Base-by-base conservation (phyloP, 2,888 invertebrate genomes). In the Folsomia candida region DNA sequence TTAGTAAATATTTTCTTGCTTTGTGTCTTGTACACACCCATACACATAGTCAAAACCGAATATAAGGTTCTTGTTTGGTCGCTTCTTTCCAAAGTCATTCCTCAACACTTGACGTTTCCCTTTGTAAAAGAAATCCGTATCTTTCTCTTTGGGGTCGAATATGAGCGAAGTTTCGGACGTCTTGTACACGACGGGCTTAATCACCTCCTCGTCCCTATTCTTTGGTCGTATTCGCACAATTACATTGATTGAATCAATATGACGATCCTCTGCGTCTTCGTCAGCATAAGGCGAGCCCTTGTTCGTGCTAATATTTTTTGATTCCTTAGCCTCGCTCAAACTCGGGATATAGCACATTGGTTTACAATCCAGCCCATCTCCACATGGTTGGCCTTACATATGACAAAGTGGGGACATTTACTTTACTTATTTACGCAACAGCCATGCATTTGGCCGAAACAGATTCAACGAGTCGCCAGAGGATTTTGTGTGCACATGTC, bases 41-140 rank as follows among this genome's bases (percentile, higher is more conserved):
- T 92, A 96, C n/a, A 97, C 91, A 79, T 87, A 85, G 82, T 96
- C 94, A 83, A 94, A 96, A 24, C 89, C 88, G 86, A 95, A 96
- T 73, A 90, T 89, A 57, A 94, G 82, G 80, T 96, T 92, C 81
- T 93, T 94, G 80, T 92, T 91, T 1, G 89, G 88, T 37, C 89
- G 89, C 81, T 91, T 92, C 9, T 54, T 66, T 11, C 74, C 74
- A 14, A 90, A 85, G 29, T 92, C 87, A 81, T 92, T 91, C 26
- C 92, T 87, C 47, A 88, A 87, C 18, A 88, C 89, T 81, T 92
- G 92, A 71, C 89, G 89, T 0, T 90, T 86, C 6, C 94, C 94
- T 81, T 91, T 91, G 81, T 89, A 93, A 82, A 90, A 94, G 82
- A 94, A 94, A 54, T 88, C 88, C 2, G 71, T 27, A 9, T 79